These are phyloP conservation scores for Dendrocincla fuliginosa DNA, from an alignment of 2,797 vertebrate genomes.

Conservation along the genomic window DNA sequence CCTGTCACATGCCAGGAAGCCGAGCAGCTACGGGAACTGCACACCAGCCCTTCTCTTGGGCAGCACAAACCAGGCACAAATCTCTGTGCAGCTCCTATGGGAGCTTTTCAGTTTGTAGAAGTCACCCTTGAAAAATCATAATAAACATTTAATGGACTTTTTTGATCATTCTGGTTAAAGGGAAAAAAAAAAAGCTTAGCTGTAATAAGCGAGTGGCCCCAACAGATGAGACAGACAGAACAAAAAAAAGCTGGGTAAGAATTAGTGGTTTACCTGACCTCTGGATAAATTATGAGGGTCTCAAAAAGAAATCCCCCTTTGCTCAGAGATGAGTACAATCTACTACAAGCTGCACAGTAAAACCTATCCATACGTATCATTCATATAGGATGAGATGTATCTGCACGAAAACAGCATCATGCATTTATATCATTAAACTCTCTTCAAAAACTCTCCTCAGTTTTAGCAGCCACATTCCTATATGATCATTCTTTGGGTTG, in stretches of 20 bases:
- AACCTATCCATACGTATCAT: background rate
- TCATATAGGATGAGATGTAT: background rate
- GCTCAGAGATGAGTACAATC: background rate
- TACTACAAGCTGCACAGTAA: background rate
- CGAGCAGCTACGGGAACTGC: accelerated
- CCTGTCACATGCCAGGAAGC: background rate
- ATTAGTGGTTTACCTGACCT: background rate
- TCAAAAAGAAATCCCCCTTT: background rate
- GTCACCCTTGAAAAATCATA: background rate
- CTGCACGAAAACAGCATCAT: background rate
- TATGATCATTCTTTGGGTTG: background rate
- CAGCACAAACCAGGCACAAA: background rate
- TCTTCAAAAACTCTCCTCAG: background rate
- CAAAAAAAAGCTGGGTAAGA: background rate
- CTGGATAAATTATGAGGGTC: background rate
- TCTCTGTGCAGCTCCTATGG: background rate
- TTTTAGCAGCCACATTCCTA: background rate
- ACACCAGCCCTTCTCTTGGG: background rate
- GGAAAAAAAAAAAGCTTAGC: background rate
- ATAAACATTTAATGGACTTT: background rate
- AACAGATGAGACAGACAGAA: background rate
- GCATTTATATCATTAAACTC: background rate
- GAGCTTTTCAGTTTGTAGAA: background rate
- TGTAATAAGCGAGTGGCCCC: background rate
- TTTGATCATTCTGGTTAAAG: background rate